These are phyloP conservation scores for Macrosoma leucophasiata DNA, from an alignment of 2,888 invertebrate genomes.

Conservation along the genomic window DNA sequence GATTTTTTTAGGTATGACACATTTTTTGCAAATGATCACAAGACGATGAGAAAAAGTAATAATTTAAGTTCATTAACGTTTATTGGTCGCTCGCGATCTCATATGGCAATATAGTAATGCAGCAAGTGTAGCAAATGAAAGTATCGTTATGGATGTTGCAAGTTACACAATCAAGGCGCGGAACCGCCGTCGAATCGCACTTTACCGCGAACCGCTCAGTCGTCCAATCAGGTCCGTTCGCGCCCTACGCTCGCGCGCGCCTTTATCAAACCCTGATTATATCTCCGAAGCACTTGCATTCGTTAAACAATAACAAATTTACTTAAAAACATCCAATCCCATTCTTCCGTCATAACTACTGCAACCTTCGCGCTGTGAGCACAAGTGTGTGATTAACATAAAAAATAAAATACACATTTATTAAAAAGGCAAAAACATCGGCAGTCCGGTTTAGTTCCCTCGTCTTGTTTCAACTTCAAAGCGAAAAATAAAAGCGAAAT, in stretches of 20 bases:
- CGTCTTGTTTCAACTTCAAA: slow-evolving; percentile 37
- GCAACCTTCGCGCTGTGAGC: slow-evolving; percentile 44
- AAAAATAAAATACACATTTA: slow-evolving; percentile 40
- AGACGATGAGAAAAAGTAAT: too few relatives aligned
- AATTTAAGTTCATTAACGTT: too few relatives aligned
- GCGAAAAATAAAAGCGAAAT: slow-evolving; percentile 38
- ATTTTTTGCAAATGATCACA: too few relatives aligned
- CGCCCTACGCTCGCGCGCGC: slow-evolving; percentile 55
- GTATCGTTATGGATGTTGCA: slow-evolving; percentile 24
- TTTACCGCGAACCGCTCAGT: slow-evolving; percentile 33
- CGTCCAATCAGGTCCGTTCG: slow-evolving; percentile 63
- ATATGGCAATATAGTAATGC: slow-evolving; percentile 6
- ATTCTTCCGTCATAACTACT: slow-evolving; percentile 43
- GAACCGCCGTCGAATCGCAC: slow-evolving; percentile 53
- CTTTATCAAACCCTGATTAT: slow-evolving; percentile 59
- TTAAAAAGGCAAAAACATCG: slow-evolving; percentile 46
- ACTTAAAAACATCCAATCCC: slow-evolving; percentile 56
- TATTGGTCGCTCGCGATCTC: neutral
- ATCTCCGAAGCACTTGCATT: slow-evolving; percentile 33
- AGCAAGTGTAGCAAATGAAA: slow-evolving; percentile 29
- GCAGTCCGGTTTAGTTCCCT: slow-evolving; percentile 49
- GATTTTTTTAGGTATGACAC: too few relatives aligned
- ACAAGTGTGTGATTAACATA: slow-evolving; percentile 39
- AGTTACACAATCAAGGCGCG: slow-evolving; percentile 35
- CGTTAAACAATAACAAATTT: slow-evolving; percentile 51